Conservation (phyloP, 2,888 invertebrate species). For the Eutolmus rufibarbis region DNA sequence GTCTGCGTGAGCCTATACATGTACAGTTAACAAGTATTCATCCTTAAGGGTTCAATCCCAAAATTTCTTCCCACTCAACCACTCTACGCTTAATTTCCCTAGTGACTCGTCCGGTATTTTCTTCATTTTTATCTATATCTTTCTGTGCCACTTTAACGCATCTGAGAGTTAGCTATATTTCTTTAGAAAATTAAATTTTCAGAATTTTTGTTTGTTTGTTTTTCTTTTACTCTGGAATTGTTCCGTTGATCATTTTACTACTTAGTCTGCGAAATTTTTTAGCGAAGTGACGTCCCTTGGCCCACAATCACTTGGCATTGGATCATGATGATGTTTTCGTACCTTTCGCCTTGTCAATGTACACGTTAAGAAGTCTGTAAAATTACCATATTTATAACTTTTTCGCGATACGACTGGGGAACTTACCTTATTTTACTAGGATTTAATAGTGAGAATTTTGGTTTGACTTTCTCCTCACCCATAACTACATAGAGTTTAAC, state of each 20-base stretch:
- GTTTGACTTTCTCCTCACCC: conserved; percentile 84
- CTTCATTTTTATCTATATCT: not conserved
- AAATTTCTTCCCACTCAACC: not conserved
- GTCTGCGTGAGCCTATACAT: conserved; percentile 5
- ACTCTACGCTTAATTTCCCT: not conserved
- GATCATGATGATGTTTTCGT: conserved; percentile 53
- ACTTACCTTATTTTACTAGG: conserved; percentile 80
- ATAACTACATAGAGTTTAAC: conserved; percentile 90
- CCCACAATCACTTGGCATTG: conserved; percentile 55
- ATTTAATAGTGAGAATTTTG: conserved; percentile 80
- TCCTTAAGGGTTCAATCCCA: not conserved
- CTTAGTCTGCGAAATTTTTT: conserved; percentile 52
- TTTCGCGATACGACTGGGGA: not conserved
- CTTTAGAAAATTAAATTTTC: conserved; percentile 36
- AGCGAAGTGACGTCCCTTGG: conserved; percentile 53
- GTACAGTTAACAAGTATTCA: not conserved
- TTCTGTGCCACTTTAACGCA: conserved; percentile 1
- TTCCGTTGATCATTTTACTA: conserved; percentile 51
- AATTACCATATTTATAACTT: not conserved
- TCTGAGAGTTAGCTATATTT: conserved; percentile 5
- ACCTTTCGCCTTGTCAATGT: conserved; percentile 53
- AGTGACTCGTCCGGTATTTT: not conserved
- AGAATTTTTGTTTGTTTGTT: not conserved
- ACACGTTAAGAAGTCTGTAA: conserved; percentile 53
- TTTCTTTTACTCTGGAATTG: conserved; percentile 51